Percentiles rank a stretch among this genome's conserved stretches.
phyloP scores from a whole-genome alignment of 1,140 invertebrate species.

The Lutraria rhynchaena region DNA sequence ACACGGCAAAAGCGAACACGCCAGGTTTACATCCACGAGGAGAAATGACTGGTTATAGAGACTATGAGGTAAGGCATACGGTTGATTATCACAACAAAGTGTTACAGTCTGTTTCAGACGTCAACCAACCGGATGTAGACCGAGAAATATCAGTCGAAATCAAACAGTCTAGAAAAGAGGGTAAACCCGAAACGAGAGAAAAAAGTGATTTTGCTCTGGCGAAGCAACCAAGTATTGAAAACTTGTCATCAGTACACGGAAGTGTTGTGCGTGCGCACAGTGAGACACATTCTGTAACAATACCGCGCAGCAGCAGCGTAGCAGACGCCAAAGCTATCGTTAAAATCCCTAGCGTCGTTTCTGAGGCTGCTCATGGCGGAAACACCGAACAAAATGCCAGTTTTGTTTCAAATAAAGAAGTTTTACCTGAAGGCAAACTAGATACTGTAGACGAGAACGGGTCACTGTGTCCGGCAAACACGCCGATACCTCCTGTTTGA shows the following conservation, averaged over 20 bases:
- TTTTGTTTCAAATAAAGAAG: background rate
- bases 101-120: conserved; percentile 39
- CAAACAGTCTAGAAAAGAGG: background rate
- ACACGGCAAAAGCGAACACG: conserved; percentile 24
- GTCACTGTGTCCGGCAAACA: conserved; percentile 12
- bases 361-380: background rate
- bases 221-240: conserved; percentile 22
- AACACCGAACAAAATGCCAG: background rate
- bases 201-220: background rate
- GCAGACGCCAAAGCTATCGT: conserved; percentile 9
- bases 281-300: conserved; percentile 13
- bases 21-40: conserved; percentile 13
- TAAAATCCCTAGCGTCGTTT: conserved; percentile 22
- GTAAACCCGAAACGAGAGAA: background rate
- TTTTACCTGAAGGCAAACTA: background rate
- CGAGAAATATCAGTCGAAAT: conserved; percentile 37
- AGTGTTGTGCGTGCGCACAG: conserved; percentile 26
- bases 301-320: conserved; percentile 28
- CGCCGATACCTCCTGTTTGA: background rate
- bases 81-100: conserved; percentile 41
- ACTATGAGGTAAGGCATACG: background rate
- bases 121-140: conserved; percentile 24
- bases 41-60: background rate
- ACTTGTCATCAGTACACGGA: conserved; percentile 53
- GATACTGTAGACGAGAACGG: background rate